phyloP scores from a whole-genome alignment of 2,113 vertebrate species.

The Syngnathus scovelli region DNA sequence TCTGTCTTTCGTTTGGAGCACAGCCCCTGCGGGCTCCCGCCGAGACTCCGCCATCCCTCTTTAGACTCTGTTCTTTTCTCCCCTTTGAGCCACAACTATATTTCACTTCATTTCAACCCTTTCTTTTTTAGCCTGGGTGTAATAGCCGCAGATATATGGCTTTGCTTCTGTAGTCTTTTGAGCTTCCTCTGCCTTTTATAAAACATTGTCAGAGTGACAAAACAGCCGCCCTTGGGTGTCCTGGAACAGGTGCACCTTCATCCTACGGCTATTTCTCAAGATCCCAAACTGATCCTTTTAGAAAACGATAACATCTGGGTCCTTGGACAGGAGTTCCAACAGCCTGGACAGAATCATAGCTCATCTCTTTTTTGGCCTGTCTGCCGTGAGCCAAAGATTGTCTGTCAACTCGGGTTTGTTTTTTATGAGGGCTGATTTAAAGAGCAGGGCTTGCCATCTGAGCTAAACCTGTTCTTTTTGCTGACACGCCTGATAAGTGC shows the following conservation, averaged over 20 bases:
- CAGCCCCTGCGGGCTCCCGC: constrained; percentile 59
- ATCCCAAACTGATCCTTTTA: constrained; percentile 60
- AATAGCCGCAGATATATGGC: constrained; percentile 67
- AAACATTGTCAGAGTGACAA: constrained; percentile 72
- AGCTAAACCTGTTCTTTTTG: constrained; percentile 15
- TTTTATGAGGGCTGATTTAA: constrained; percentile 63
- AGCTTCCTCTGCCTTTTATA: constrained; percentile 67
- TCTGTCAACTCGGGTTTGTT: constrained; percentile 55
- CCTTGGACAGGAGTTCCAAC: constrained; percentile 49
- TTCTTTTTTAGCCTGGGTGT: constrained; percentile 55
- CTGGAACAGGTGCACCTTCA: constrained; percentile 53
- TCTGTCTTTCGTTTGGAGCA: constrained; percentile 64
- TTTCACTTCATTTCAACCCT: constrained; percentile 64
- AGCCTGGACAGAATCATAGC: constrained; percentile 46
- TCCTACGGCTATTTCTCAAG: constrained; percentile 57
- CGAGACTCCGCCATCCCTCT: constrained; percentile 61
- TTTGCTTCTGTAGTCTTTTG: constrained; percentile 49
- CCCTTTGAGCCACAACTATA: constrained; percentile 52
- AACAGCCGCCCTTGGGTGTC: constrained; percentile 63
- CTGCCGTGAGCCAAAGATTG: constrained; percentile 43
- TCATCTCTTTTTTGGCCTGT: constrained; percentile 52
- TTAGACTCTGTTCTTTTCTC: constrained; percentile 64
- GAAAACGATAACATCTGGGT: constrained; percentile 60
- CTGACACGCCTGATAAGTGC: constrained; percentile 20
- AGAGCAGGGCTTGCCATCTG: constrained; percentile 38